Base-by-base conservation (phyloP, 2,888 invertebrate species). In the Pammene fasciana region DNA sequence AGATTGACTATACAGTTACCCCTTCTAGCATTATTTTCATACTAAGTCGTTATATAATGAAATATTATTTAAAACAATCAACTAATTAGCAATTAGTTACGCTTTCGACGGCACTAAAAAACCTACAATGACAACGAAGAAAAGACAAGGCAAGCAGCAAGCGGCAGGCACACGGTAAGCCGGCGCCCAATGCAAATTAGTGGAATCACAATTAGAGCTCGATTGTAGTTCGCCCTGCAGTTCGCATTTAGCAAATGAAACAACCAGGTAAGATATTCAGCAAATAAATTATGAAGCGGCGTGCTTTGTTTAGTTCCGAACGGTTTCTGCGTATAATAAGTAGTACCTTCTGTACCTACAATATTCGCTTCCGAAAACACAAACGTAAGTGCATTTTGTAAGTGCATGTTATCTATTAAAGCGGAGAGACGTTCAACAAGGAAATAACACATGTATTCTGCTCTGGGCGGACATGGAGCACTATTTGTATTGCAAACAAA, bases 161-260 rank as follows among this genome's bases (percentile, higher is more conserved):
- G 75, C 74, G 75, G 77, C 68, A 65, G 70, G 71, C 70, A 71
- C 55, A 55, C 68, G 75, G 78, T 76, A 81, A 82, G 80, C 79
- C 76, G 79, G 74, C 80, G 79, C 77, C 81, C 82, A 82, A 88
- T 89, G 87, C 86, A 88, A 90, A 89, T 90, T 88, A 87, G 85
- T 82, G 80, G 86, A 89, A 90, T 90, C 84, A 85, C 89, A 89
- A 89, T 90, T 89, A 88, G 86, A 80, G 81, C 85, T 83, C 83
- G 83, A 89, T 88, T 88, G 88, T 87, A 84, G 84, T 85, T 83
- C 82, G 76, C 80, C 78, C 82, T 82, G 83, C 83, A 84, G 81
- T 81, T 82, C 81, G 84, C 84, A 88, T 87, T 89, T 85, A 87
- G 78, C 81, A 84, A 89, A 85, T 86, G 81, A 85, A 88, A 86